Conservation (phyloP, 2,888 invertebrate genomes). For the Tethea ocularis region DNA sequence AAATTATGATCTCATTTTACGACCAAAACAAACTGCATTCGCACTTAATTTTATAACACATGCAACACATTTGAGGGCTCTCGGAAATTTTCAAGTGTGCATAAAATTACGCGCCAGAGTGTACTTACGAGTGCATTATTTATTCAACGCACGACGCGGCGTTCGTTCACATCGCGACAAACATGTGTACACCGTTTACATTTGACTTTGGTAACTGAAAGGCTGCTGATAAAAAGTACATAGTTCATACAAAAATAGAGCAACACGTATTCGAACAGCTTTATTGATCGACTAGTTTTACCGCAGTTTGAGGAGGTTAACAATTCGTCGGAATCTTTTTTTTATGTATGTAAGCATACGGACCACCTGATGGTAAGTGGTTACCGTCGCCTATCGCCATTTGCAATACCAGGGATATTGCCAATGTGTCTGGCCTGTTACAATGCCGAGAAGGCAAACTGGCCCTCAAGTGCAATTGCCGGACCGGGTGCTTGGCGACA, state of each 20-base stretch:
- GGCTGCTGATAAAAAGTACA: background rate
- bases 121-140: conserved; percentile 41
- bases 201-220: conserved; percentile 4
- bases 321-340: no score
- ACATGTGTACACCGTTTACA: conserved; percentile 40
- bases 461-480: no score
- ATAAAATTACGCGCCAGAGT: conserved; percentile 27
- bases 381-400: no score
- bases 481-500: no score
- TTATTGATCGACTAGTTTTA: no score
- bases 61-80: conserved; percentile 14
- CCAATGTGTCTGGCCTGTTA: no score
- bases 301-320: no score
- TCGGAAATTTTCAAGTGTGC: conserved; percentile 10
- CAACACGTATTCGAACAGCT: background rate
- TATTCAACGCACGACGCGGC: conserved; percentile 50
- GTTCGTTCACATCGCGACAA: conserved; percentile 56
- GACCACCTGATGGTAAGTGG: no score
- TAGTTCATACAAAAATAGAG: background rate
- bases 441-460: no score
- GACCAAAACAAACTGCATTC: background rate
- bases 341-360: no score
- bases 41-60: background rate
- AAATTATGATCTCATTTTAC: background rate
- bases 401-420: no score